A percentile compares a stretch with the other conserved stretches of the same genome.
These are phyloP conservation scores for Ormia ochracea DNA, from an alignment of 2,888 invertebrate species.

Conservation along the genomic window DNA sequence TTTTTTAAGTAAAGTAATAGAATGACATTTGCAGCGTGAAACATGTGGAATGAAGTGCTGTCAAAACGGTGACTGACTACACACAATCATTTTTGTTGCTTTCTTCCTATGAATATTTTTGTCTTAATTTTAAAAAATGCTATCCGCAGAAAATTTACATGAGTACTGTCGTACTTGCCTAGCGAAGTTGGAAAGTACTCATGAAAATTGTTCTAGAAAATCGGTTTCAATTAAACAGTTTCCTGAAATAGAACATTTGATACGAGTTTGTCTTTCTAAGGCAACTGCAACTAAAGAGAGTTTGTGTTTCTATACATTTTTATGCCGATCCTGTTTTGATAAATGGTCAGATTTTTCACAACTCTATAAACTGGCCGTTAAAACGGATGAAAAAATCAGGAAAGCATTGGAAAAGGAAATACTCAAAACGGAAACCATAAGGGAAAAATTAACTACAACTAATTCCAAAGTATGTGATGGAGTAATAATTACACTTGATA, in stretches of 20 bases:
- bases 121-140: slow-evolving; percentile 14
- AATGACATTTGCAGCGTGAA: slow-evolving; percentile 10
- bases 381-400: slow-evolving; percentile 27
- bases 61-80: too few relatives aligned
- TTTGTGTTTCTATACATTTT: slow-evolving; percentile 25
- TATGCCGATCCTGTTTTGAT: slow-evolving; percentile 44
- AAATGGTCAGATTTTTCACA: slow-evolving; percentile 45
- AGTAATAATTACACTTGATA: neutral
- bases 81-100: neutral
- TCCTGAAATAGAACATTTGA: slow-evolving; percentile 34
- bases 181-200: slow-evolving; percentile 9
- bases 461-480: too few relatives aligned
- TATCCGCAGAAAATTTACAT: slow-evolving; percentile 28
- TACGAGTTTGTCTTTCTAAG: slow-evolving; percentile 14
- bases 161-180: slow-evolving; percentile 48
- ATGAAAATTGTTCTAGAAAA: neutral
- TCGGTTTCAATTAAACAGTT: slow-evolving; percentile 1
- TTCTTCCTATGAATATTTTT: neutral
- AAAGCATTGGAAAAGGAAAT: neutral
- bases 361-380: slow-evolving; percentile 23
- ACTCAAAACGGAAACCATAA: neutral
- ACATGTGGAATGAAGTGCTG: slow-evolving; percentile 33
- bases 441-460: neutral
- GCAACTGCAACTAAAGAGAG: neutral
- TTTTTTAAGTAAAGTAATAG: slow-evolving; percentile 45